Conservation (phyloP, 2,888 invertebrate genomes). For the Helobdella robusta region DNA sequence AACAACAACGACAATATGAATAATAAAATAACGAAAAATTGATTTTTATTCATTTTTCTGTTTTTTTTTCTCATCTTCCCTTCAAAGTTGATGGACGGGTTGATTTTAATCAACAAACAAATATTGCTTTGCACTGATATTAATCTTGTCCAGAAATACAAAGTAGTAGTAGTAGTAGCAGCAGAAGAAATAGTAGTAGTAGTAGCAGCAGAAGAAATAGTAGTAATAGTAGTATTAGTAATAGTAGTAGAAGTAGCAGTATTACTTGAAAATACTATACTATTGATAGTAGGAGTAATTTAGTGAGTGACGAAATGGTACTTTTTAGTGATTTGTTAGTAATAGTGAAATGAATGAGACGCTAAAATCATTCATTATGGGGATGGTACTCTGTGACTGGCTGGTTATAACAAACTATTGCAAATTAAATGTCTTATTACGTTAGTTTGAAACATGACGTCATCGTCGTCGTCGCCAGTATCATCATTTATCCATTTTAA, state of each 20-base stretch:
- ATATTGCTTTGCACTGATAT: not conserved
- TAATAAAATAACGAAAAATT: too few species aligned
- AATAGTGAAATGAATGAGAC: not conserved
- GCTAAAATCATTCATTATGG: not conserved
- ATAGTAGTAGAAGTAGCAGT: not conserved
- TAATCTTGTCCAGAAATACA: too few species aligned
- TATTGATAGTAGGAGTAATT: not conserved
- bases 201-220: conserved; percentile 5
- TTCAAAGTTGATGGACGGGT: too few species aligned
- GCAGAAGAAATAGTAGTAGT: conserved; percentile 9
- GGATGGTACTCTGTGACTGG: not conserved
- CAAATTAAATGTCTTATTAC: too few species aligned
- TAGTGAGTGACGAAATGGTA: not conserved
- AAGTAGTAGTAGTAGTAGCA: conserved; percentile 5
- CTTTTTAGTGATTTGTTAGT: not conserved
- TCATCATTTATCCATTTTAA: too few species aligned
- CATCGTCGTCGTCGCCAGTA: too few species aligned
- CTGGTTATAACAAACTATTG: too few species aligned
- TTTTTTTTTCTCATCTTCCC: too few species aligned
- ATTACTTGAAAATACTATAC: not conserved
- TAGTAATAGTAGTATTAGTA: too few species aligned
- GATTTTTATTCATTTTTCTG: too few species aligned
- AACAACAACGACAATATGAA: too few species aligned
- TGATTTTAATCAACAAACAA: not conserved
- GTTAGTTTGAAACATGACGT: too few species aligned